Percentiles rank a stretch among this genome's conserved stretches.
Evolutionary conservation across 2,888 invertebrate genomes (phyloP).

Genomic region (Ischnura elegans): DNA sequence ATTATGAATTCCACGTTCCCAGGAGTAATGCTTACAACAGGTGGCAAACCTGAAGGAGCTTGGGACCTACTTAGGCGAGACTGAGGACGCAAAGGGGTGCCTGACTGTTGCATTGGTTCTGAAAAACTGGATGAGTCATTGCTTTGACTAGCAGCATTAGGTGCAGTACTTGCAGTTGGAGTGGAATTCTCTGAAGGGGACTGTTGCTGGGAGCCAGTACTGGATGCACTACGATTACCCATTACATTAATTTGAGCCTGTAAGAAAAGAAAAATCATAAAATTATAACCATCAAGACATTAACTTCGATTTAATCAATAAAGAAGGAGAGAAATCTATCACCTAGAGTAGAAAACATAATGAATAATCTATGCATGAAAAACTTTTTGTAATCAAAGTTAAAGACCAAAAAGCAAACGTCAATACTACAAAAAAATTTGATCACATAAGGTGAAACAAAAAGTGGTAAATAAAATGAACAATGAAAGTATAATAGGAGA

Average conservation of each 20-base stretch:
- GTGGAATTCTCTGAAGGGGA: conserved; percentile 68
- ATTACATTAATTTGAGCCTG: conserved; percentile 74
- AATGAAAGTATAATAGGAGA: not conserved
- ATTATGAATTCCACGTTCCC: conserved; percentile 82
- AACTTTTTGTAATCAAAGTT: no score
- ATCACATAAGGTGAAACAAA: not conserved
- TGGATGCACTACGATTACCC: conserved; percentile 70
- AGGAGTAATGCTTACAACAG: conserved; percentile 75
- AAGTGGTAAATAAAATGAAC: not conserved
- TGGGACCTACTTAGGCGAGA: conserved; percentile 69
- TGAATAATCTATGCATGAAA: no score
- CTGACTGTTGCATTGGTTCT: conserved; percentile 72
- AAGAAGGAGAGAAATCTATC: no score
- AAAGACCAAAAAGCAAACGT: no score
- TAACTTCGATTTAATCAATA: no score
- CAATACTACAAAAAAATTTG: not conserved
- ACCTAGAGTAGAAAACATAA: no score
- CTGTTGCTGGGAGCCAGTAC: conserved; percentile 63
- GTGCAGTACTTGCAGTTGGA: conserved; percentile 69
- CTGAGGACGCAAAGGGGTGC: conserved; percentile 71
- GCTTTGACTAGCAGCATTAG: conserved; percentile 63
- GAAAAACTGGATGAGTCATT: conserved; percentile 72
- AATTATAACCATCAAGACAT: not conserved
- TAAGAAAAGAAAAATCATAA: conserved; percentile 68
- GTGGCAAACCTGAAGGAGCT: conserved; percentile 51